phyloP scores from a whole-genome alignment of 1,140 invertebrate species.

The Dreissena rostriformis region DNA sequence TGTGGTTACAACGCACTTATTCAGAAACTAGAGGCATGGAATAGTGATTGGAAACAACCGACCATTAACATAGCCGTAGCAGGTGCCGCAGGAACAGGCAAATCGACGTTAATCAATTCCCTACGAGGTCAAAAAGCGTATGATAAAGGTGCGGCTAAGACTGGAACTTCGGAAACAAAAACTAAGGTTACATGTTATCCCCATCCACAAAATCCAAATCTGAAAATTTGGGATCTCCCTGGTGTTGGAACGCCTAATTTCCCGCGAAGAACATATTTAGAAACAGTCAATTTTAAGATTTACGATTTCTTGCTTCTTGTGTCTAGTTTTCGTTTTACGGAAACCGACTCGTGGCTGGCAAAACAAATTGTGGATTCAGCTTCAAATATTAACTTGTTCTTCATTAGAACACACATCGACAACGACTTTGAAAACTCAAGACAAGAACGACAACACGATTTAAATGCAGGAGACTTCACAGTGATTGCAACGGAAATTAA shows the following conservation, averaged over 20 bases:
- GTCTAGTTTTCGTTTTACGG: conserved; percentile 9
- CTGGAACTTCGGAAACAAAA: conserved; percentile 40
- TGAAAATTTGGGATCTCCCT: conserved; percentile 40
- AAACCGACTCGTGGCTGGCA: conserved; percentile 37
- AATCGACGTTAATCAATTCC: conserved; percentile 52
- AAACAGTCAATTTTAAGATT: no score
- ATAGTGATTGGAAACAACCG: not conserved
- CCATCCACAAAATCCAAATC: conserved; percentile 36
- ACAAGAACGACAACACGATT: no score
- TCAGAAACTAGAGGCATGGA: not conserved
- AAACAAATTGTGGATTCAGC: not conserved
- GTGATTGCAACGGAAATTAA: no score
- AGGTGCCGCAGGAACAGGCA: conserved; percentile 44
- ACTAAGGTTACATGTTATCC: conserved; percentile 34
- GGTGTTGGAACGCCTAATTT: conserved; percentile 33
- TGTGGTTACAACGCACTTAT: not conserved
- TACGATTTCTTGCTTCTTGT: no score
- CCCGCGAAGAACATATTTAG: conserved; percentile 5
- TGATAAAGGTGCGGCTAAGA: conserved; percentile 33
- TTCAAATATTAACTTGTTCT: no score
- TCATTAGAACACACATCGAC: no score
- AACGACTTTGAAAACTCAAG: no score
- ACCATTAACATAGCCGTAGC: conserved; percentile 11
- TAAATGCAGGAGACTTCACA: no score
- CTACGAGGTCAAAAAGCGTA: conserved; percentile 35